These are phyloP conservation scores for Rhabdomys dilectus DNA, from an alignment of 2,113 vertebrate species.

Conservation along the genomic window DNA sequence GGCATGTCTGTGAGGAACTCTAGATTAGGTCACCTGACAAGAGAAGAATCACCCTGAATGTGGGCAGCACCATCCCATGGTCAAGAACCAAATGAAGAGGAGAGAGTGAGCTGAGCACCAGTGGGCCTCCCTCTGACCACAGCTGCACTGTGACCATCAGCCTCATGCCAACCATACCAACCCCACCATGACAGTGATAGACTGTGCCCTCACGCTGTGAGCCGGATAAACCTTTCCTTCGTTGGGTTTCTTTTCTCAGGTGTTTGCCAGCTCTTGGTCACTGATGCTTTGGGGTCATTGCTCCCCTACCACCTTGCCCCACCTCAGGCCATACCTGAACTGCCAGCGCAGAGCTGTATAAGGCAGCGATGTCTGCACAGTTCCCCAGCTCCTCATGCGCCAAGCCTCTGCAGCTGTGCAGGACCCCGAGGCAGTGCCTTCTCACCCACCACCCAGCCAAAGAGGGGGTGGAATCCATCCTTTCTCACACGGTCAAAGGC, in stretches of 20 bases:
- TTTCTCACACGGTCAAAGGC: not conserved
- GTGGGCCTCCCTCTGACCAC: not conserved
- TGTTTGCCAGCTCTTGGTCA: not conserved
- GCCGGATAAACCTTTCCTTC: not conserved
- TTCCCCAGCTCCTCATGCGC: slow-evolving; percentile 35
- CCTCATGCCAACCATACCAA: not conserved
- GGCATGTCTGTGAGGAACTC: not conserved
- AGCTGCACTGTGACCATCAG: not conserved
- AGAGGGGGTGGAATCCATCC: not conserved
- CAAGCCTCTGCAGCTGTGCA: slow-evolving; percentile 78
- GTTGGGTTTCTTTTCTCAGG: not conserved
- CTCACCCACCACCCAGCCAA: not conserved
- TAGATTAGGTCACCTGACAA: not conserved
- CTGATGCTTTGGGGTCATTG: rapidly evolving
- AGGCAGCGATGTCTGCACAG: not conserved
- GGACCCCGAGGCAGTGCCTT: slow-evolving; percentile 18
- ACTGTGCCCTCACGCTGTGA: not conserved
- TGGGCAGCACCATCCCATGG: too few relatives aligned
- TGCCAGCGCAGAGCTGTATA: not conserved
- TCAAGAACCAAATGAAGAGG: too few relatives aligned
- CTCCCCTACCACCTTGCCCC: not conserved
- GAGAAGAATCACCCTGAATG: not conserved
- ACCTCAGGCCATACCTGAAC: not conserved
- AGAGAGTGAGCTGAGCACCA: not conserved
- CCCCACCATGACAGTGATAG: not conserved